Evolutionary conservation across 2,888 invertebrate genomes (phyloP), one percentile per base, ranked within the genome.

Genomic region (Drosophila kokeensis): DNA sequence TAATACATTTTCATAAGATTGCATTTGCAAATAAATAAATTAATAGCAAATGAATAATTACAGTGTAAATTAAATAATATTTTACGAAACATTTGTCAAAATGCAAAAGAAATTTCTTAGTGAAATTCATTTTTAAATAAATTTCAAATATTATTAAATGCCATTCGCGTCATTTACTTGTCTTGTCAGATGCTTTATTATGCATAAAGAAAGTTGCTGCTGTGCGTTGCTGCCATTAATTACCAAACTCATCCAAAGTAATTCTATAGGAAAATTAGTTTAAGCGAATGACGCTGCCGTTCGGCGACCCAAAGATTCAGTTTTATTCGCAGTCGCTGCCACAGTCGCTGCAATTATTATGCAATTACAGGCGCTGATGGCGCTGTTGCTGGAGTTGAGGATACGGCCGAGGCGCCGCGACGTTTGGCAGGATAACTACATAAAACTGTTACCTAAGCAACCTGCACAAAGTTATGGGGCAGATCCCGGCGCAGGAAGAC

Each of bases 361-460:
- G 89, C 87, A 87, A 87, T 87, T 87, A 87, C 79, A 59, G 67
- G 66, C 62, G 59, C 59, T 71, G 69, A 68, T 69, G 82, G 64
- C 55, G 79, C 64, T 53, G 42, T 2, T 7, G 24, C 4, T 55
- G n/a, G 13, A 27, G 55, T 27, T 55, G 38, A 55, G 55, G n/a
- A 50, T 29, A n/a, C 21, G 13, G 42, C 11, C 15, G 49, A 18
- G 45, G 30, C 10, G 49, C 27, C 52, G 52, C 58, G 66, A 48
- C 61, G 55, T 62, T 54, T 48, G 64, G 50, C 67, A 34, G 75
- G 72, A 88, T 88, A 88, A 86, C 90, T 85, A 81, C 70, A 83
- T 85, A 90, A 90, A 90, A 88, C 81, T 73, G 88, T 86, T 86
- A 86, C 85, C 85, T 86, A 90, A 90, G 85, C 90, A 86, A 86